These are phyloP conservation scores for Neosalanx taihuensis DNA, from an alignment of 2,797 vertebrate species.

Conservation along the genomic window DNA sequence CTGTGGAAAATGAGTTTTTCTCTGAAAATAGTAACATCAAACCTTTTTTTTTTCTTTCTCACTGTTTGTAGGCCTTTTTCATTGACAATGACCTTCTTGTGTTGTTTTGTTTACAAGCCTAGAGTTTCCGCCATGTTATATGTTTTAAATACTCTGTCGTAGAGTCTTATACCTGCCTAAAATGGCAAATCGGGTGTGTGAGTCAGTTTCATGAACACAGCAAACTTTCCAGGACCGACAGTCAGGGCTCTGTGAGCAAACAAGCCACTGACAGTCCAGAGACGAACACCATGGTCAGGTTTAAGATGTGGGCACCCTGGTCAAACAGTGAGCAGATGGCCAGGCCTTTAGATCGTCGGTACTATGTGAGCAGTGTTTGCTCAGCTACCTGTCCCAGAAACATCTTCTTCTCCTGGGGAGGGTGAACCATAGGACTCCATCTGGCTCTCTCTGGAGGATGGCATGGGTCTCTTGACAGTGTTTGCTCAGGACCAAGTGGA, in stretches of 20 bases:
- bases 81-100: neutral
- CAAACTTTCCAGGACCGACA: too few relatives aligned
- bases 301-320: slow-evolving; percentile 41
- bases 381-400: slow-evolving; percentile 35
- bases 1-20: slow-evolving; percentile 1
- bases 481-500: slow-evolving; percentile 17
- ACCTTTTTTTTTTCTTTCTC: slow-evolving; percentile 28
- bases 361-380: slow-evolving; percentile 52
- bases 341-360: slow-evolving; percentile 3
- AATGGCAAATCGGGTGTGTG: too few relatives aligned
- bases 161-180: too few relatives aligned
- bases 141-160: too few relatives aligned
- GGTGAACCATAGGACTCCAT: neutral
- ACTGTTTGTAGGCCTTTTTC: neutral
- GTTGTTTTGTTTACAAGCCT: neutral
- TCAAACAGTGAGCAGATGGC: slow-evolving; percentile 73
- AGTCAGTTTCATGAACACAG: too few relatives aligned
- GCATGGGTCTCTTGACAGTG: neutral
- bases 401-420: neutral
- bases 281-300: slow-evolving; percentile 35
- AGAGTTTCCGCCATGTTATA: too few relatives aligned
- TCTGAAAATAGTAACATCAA: slow-evolving; percentile 4
- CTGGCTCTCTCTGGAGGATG: slow-evolving; percentile 5
- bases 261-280: slow-evolving; percentile 42
- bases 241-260: slow-evolving; percentile 48